phyloP scores from a whole-genome alignment of 2,797 vertebrate genomes.

The Channallabes apus region DNA sequence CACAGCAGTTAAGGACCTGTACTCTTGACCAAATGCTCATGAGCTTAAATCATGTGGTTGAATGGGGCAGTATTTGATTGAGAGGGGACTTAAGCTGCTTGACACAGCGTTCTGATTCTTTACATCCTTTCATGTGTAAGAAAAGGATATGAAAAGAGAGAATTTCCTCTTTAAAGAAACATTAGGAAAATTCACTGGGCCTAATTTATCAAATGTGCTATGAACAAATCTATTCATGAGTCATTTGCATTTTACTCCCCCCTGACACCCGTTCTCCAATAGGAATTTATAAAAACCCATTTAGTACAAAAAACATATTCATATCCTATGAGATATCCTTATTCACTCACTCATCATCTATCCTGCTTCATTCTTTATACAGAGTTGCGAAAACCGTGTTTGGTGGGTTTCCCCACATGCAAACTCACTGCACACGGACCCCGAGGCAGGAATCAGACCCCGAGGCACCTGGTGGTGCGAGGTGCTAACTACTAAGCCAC shows the following conservation, averaged over 20 bases:
- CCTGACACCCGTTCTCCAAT: too few relatives aligned
- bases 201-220: not conserved
- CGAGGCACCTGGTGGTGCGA: too few relatives aligned
- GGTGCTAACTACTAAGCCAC: too few relatives aligned
- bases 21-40: not conserved
- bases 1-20: not conserved
- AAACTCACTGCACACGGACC: too few relatives aligned
- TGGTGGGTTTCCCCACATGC: too few relatives aligned
- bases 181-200: not conserved
- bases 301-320: not conserved
- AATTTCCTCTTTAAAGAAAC: not conserved
- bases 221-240: not conserved
- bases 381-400: too few relatives aligned
- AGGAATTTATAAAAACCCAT: not conserved
- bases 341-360: too few relatives aligned
- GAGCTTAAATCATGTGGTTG: slow-evolving; percentile 9
- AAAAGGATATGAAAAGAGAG: not conserved
- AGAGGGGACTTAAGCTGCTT: not conserved
- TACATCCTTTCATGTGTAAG: not conserved
- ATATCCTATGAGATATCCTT: not conserved
- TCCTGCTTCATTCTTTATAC: too few relatives aligned
- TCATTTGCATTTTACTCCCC: not conserved
- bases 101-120: not conserved
- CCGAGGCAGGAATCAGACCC: too few relatives aligned
- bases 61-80: not conserved